Evolutionary conservation across 2,888 invertebrate species (phyloP), one percentile per base, ranked within the genome.

Genomic region (Hydrotaea diabolus): DNA sequence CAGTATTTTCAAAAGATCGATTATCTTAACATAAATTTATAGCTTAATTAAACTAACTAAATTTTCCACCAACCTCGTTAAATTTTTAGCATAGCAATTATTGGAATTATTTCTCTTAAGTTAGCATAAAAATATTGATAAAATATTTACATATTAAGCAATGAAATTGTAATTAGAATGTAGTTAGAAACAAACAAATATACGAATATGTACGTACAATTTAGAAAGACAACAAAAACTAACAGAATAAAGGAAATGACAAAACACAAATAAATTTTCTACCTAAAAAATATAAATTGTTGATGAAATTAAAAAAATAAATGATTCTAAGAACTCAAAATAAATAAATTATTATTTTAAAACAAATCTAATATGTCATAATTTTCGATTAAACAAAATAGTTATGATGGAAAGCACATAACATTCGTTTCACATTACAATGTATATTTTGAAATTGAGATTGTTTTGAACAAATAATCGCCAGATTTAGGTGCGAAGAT

Each of bases 141-240:
- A 49, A 49, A 49, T 31, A 31, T 31, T 13, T 17, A 69, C 43
- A 46, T 23, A 59, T 59, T 11, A 26, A 59, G 13, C 15, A 59
- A 55, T 55, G 17, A 21, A 55, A 55, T 55, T 55, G 55, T 64
- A 66, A 26, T 43, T 66, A 66, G 66, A 17, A 43, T 9, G 13
- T 23, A 69, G 69, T 46, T 69, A 69, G 69, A 11, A 59, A 13
- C 26, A n/a, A 36, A 62, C 31, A 36, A 62, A 39, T 39, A 39
- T 9, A 39, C 9, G 0, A 19, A 19, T 2, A 31, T 31, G 31
- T 17, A 69, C 43, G 21, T 69, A 69, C 46, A 69, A 69, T 46
- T 69, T 69, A 69, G 66, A 66, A 21, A 15, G 9, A 11, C 39
- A 8, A 1, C 2, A 23, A 49, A 43, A 43, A 5, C 3, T 36